These are phyloP conservation scores for Sylvia borin DNA, from an alignment of 2,797 vertebrate genomes.

Conservation along the genomic window DNA sequence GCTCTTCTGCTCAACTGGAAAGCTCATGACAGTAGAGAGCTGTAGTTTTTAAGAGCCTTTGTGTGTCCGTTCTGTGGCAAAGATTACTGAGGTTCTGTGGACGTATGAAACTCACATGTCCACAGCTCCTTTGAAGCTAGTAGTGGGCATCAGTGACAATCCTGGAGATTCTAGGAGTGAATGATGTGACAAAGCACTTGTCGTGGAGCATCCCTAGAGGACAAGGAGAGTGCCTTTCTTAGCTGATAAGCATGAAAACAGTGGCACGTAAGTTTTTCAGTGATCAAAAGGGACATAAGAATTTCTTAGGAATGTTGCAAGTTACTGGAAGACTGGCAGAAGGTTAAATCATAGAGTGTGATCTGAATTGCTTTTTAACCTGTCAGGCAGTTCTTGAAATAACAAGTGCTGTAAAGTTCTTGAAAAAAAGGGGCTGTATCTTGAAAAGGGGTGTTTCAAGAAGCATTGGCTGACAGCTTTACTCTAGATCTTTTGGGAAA, in stretches of 20 bases:
- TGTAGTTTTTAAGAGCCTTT: not conserved
- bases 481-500: not conserved
- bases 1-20: not conserved
- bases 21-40: not conserved
- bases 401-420: too few species aligned
- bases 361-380: conserved; percentile 4
- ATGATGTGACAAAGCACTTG: not conserved
- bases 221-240: not conserved
- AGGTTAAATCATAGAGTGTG: not conserved
- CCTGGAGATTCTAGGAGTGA: not conserved
- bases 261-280: not conserved
- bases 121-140: not conserved
- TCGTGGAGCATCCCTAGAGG: not conserved
- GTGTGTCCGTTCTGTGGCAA: not conserved
- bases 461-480: not conserved
- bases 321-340: not conserved
- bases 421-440: not conserved
- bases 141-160: not conserved
- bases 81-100: not conserved
- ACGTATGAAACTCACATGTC: accelerated
- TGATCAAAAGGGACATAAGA: not conserved
- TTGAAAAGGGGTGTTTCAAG: not conserved
- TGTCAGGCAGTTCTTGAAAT: not conserved
- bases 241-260: not conserved
- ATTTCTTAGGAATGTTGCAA: not conserved